These are phyloP conservation scores for Aleiodes sp. DNA, from an alignment of 1,140 invertebrate genomes.

Conservation along the genomic window DNA sequence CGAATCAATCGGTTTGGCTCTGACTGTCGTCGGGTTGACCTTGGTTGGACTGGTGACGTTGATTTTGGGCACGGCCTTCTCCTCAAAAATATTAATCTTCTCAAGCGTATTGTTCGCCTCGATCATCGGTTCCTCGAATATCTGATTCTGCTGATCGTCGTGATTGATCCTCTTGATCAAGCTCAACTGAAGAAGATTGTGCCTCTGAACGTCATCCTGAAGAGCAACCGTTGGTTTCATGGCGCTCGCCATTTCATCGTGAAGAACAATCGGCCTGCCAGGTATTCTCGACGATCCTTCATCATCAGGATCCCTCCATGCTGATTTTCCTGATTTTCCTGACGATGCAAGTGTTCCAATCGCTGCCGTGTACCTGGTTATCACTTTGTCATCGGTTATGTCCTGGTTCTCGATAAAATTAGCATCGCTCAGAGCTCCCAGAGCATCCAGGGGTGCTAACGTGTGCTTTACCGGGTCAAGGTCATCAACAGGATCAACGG, in stretches of 20 bases:
- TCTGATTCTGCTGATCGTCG: conserved; percentile 33
- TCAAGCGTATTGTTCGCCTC: conserved; percentile 49
- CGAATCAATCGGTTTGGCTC: conserved; percentile 47
- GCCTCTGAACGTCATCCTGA: conserved; percentile 54
- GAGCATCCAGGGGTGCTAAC: too few species aligned
- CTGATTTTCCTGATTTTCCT: conserved; percentile 33
- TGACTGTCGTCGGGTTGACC: conserved; percentile 40
- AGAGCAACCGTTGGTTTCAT: not conserved
- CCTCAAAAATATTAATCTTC: conserved; percentile 53
- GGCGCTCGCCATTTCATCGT: not conserved
- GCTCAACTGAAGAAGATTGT: conserved; percentile 58
- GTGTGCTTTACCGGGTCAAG: too few species aligned
- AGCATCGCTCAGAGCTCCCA: not conserved
- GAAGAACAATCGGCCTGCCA: conserved; percentile 8
- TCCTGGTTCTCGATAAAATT: conserved; percentile 46
- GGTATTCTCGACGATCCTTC: not conserved
- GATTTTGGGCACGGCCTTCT: conserved; percentile 43
- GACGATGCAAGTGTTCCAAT: conserved; percentile 57
- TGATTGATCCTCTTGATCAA: conserved; percentile 52
- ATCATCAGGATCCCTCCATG: conserved; percentile 3
- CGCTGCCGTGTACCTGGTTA: conserved; percentile 59
- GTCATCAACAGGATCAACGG: too few species aligned
- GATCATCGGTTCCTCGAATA: conserved; percentile 34
- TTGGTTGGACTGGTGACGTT: conserved; percentile 43
- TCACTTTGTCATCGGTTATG: conserved; percentile 54